Evolutionary conservation across 92 coral and sea anemone genomes (phyloP).

Genomic region (Palythoa grandiflora): DNA sequence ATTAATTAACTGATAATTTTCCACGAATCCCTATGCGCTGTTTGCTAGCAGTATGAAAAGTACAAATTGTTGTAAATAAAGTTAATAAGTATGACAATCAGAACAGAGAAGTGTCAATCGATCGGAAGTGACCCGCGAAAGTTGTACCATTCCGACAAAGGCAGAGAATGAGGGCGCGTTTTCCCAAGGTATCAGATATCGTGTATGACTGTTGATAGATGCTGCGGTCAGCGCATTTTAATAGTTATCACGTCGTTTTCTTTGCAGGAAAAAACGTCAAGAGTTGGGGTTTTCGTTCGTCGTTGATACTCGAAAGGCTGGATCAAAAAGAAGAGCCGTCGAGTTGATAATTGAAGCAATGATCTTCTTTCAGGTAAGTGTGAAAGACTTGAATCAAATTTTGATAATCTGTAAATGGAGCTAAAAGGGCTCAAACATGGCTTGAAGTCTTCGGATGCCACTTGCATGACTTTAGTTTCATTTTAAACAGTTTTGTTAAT

Average conservation of each 20-base stretch:
- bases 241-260: slow-evolving; percentile 31
- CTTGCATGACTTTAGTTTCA: neutral
- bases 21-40: neutral
- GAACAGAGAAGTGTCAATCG: slow-evolving; percentile 35
- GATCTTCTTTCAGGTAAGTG: slow-evolving; percentile 95
- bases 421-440: neutral
- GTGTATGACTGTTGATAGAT: neutral
- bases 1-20: neutral
- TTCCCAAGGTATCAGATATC: slow-evolving; percentile 68
- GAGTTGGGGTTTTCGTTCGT: slow-evolving; percentile 88
- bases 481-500: neutral
- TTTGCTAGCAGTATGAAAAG: neutral
- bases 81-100: slow-evolving; percentile 28
- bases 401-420: neutral
- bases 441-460: neutral
- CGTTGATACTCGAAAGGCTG: slow-evolving; percentile 87
- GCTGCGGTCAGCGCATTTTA: slow-evolving; percentile 18
- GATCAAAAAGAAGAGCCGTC: slow-evolving; percentile 77
- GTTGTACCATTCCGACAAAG: slow-evolving; percentile 29
- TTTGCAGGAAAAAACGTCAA: slow-evolving; percentile 79
- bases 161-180: slow-evolving; percentile 4
- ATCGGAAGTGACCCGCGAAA: slow-evolving; percentile 48
- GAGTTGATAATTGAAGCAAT: slow-evolving; percentile 90
- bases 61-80: slow-evolving; percentile 26
- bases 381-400: slow-evolving; percentile 1